A percentile compares a stretch with the other conserved stretches of the same genome.
These are phyloP conservation scores for Hystrix cristata DNA, from an alignment of 2,113 vertebrate species.

Conservation along the genomic window DNA sequence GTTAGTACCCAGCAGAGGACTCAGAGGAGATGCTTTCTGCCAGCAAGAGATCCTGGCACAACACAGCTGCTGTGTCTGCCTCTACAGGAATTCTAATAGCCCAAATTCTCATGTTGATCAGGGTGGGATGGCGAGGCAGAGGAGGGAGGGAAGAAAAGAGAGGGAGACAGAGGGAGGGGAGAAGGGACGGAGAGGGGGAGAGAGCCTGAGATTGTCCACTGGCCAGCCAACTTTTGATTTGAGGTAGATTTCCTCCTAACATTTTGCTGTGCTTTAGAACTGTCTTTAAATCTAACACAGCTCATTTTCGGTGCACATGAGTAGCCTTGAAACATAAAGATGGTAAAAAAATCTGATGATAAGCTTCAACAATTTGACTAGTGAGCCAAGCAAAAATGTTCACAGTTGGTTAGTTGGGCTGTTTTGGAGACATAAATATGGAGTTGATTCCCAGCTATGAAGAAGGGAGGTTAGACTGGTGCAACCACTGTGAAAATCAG, in stretches of 20 bases:
- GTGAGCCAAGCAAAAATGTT: neutral
- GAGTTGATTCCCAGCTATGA: neutral
- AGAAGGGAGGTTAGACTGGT: neutral
- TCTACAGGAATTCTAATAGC: neutral
- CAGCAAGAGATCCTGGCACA: neutral
- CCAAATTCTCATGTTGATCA: neutral
- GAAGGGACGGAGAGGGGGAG: neutral
- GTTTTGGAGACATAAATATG: neutral
- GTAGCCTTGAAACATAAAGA: neutral
- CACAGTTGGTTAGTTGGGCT: neutral
- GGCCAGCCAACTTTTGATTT: neutral
- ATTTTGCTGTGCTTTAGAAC: neutral
- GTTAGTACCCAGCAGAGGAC: neutral
- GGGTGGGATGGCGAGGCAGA: neutral
- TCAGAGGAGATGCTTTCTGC: neutral
- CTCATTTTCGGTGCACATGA: neutral
- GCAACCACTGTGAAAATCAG: no score
- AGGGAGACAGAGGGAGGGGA: neutral
- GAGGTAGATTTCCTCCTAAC: neutral
- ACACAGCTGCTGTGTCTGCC: neutral
- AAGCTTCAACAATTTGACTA: neutral
- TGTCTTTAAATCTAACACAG: neutral
- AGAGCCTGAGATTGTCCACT: neutral
- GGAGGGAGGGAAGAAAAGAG: neutral
- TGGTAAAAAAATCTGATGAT: neutral